phyloP scores from a whole-genome alignment of 2,797 vertebrate species.

The Halcyon smyrnensis region DNA sequence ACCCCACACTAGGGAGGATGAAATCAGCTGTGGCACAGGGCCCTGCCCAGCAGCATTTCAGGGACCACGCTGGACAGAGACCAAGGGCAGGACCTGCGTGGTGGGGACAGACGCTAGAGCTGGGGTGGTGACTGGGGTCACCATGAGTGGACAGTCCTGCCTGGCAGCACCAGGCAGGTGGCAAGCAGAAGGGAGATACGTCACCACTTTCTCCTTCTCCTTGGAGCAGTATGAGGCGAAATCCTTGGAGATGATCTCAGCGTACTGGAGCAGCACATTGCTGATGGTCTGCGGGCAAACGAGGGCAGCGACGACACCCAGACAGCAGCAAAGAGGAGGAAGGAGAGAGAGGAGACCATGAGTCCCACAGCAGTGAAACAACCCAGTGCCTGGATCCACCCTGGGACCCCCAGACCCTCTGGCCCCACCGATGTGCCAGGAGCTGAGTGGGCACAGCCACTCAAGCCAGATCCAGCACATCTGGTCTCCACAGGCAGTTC shows the following conservation, averaged over 20 bases:
- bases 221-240: constrained; percentile 95
- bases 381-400: neutral
- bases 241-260: constrained; percentile 94
- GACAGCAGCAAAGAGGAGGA: neutral
- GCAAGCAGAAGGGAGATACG: neutral
- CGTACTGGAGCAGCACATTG: constrained; percentile 95
- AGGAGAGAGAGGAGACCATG: neutral
- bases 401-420: neutral
- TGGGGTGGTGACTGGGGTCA: neutral
- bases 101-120: neutral
- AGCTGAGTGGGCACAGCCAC: neutral
- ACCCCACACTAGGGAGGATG: rapidly evolving
- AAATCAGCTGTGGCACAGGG: rapidly evolving
- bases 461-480: neutral
- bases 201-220: constrained; percentile 94
- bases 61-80: neutral
- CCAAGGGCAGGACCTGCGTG: rapidly evolving
- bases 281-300: constrained; percentile 89
- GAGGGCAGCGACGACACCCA: neutral
- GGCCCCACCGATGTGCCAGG: rapidly evolving
- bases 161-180: neutral
- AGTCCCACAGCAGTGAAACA: neutral
- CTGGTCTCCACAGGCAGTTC: neutral
- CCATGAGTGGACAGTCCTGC: rapidly evolving
- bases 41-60: rapidly evolving